Evolutionary conservation across 1,140 invertebrate genomes (phyloP).

Genomic region (Heliconius hermathena): DNA sequence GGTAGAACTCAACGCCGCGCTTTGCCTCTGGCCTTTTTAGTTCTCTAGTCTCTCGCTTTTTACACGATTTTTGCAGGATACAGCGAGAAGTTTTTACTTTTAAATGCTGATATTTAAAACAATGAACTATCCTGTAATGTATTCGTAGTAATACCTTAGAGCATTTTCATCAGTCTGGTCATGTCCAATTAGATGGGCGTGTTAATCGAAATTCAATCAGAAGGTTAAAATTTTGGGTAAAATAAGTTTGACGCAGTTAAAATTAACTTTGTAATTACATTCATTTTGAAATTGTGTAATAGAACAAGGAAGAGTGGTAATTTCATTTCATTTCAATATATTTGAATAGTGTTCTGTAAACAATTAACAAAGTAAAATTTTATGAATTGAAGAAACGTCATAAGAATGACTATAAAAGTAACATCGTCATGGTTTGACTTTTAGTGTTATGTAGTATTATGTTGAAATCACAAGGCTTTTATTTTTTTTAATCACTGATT

Average conservation of each 20-base stretch:
- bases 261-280: neutral
- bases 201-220: constrained; percentile 1
- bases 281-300: neutral
- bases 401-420: too few relatives aligned
- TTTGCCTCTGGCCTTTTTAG: too few relatives aligned
- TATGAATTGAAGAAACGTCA: too few relatives aligned
- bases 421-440: too few relatives aligned
- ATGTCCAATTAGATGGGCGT: constrained; percentile 1
- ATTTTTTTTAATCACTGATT: too few relatives aligned
- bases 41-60: too few relatives aligned
- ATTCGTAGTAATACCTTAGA: neutral
- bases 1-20: too few relatives aligned
- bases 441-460: too few relatives aligned
- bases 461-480: too few relatives aligned
- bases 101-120: neutral
- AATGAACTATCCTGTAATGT: neutral
- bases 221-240: neutral
- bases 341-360: neutral
- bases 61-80: too few relatives aligned
- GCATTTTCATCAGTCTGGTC: neutral
- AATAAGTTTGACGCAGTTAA: neutral
- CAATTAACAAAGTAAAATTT: neutral
- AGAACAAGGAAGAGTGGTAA: neutral
- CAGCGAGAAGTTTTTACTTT: too few relatives aligned
- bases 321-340: too few relatives aligned